Base-by-base conservation (phyloP, 2,797 vertebrate genomes). In the Eulemur rubriventer region DNA sequence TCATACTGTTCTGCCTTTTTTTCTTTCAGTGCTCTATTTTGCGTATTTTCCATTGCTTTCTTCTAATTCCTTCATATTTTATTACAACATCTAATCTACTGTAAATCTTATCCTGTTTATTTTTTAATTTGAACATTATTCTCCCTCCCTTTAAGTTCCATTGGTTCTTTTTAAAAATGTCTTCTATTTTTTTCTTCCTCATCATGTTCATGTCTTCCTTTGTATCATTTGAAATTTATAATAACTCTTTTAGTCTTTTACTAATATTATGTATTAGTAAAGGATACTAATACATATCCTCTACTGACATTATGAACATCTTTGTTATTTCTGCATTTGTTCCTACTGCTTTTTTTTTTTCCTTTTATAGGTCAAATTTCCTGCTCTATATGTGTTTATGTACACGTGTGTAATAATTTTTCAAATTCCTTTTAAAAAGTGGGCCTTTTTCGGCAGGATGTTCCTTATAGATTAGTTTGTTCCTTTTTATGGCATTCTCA, bases 11-110 rank as follows among this genome's bases (percentile, higher is more conserved):
- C 14, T 84, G 33, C 43, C 43, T 22, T 50, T 81, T 61, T 81
- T 52, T 65, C 41, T 85, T 22, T 65, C 22, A 67, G 33, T 50
- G 22, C 13, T 86, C 69, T 26, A 59, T 57, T 79, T 84, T 72
- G 26, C 55, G 52, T 88, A 78, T 38, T 81, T 87, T 82, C 57
- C 50, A 76, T 61, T 69, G 13, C 14, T 50, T 24, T 69, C 26
- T 90, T 96, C 72, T 48, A 65, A 65, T 41, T 90, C 33, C 46
- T 90, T 73, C 76, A 63, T 41, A 80, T 96, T 93, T 80, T 63
- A 46, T 50, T 75, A 85, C 6, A 93, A 63, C 65, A 12, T 85
- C 55, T 80, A 43, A 26, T 87, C 41, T 55, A 85, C 2, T 38
- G 14, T 91, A 87, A 82, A 61, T 12, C 12, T 20, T 6, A 87